Base-by-base conservation (phyloP, 2,888 invertebrate species). In the Lacanobia wlatinum region DNA sequence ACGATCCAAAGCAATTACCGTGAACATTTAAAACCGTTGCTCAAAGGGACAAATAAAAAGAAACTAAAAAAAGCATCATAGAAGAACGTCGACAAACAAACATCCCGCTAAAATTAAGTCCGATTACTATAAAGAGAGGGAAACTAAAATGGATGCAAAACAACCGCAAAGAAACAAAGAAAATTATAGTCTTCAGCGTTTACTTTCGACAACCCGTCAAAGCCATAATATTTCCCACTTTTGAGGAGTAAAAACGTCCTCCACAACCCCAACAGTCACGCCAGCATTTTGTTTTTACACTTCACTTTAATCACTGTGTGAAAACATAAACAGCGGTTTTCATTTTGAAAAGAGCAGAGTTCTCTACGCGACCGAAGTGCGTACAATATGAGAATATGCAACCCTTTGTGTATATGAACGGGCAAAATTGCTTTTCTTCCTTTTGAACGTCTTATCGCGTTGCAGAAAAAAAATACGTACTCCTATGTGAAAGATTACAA, bases 221-320 rank as follows among this genome's bases (percentile, higher is more conserved):
- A 93, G 91, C 90, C 89, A 87, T 90, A 91, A 91, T 89, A 87
- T 85, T 83, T 86, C 87, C 87, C 87, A 84, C 68, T 90, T 89
- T 87, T 90, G 86, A 88, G 87, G 84, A 87, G 86, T 82, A 83
- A 87, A 88, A 90, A 90, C 85, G 87, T 87, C 86, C 86, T 77
- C 88, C 86, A 83, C 86, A 67, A 23, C 70, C 52, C 68, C 67
- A 23, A 6, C 38, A 65, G 80, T 75, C 61, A 80, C 76, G 79
- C 82, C 84, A 78, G 81, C 92, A 94, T 95, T 95, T 96, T 95
- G 94, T 95, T 95, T 94, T 94, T 94, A 95, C 95, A 95, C 96
- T 96, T 95, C 96, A 93, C 95, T 95, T 94, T 96, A 96, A 96
- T 96, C 95, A 95, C 95, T 91, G 93, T 92, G 91, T 92, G 93